Base-by-base conservation (phyloP, 2,888 invertebrate genomes). In the Lutraria lutraria region DNA sequence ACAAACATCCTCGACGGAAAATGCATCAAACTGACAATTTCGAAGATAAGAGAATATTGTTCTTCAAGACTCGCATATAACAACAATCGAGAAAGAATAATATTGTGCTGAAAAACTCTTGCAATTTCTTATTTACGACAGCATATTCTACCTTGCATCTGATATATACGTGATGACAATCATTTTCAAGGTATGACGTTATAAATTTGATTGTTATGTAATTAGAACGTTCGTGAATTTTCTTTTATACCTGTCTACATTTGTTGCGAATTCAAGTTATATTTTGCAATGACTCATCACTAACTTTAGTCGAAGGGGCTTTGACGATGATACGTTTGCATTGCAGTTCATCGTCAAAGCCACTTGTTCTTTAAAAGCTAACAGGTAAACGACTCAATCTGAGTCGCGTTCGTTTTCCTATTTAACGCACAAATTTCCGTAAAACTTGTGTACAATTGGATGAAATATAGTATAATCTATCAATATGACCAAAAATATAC, bases 211-310 rank as follows among this genome's bases (percentile, higher is more conserved):
- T 68, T 25, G 8, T 25, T 68, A 25, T 68, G 3, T 13, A 68
- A 21, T 68, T 68, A 25, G 25, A 13, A 25, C 8, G 25, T 13
- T 68, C 6, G 25, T 6, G 63, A 43, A 43, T 68, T n/a, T 68
- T n/a, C 12, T 68, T 10, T 68, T 68, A 0, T 68, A 8, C 43
- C 63, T 68, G 6, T 68, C 0, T 8, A 25, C 1, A 6, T 25
- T 68, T 25, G 25, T 68, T 25, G 25, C 13, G n/a, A 68, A 68
- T n/a, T 12, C 25, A 25, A 60, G 63, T n/a, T 68, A 68, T 25
- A 68, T 68, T 68, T 68, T 8, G n/a, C 63, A n/a, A 68, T 68
- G 63, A 68, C 63, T 68, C 63, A 68, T 68, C 63, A 68, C 25
- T 68, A 25, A 68, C 25, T n/a, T 60, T 60, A 21, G 6, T 21